These are phyloP conservation scores for Cotesia typhae DNA, from an alignment of 1,140 invertebrate genomes.

Conservation along the genomic window DNA sequence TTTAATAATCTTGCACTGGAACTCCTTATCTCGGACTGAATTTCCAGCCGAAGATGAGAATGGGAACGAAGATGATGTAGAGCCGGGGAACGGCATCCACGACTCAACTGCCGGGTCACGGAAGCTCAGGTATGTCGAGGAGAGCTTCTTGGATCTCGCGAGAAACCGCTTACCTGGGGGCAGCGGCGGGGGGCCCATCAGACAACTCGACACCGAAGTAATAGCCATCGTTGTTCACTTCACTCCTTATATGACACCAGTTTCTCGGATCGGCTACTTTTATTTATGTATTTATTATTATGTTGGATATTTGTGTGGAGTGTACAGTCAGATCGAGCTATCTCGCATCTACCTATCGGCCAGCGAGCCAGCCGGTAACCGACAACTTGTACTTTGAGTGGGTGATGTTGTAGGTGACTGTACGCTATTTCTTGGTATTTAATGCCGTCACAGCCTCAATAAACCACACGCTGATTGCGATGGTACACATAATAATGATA, in stretches of 20 bases:
- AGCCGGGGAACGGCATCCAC: slow-evolving; percentile 56
- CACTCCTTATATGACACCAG: slow-evolving; percentile 9
- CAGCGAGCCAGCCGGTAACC: too few species aligned
- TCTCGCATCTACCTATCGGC: too few species aligned
- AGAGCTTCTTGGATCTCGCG: slow-evolving; percentile 56
- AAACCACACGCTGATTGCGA: too few species aligned
- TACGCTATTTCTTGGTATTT: too few species aligned
- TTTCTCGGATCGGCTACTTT: slow-evolving; percentile 41
- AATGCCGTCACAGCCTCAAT: too few species aligned
- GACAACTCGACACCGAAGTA: slow-evolving; percentile 55
- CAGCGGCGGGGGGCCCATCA: slow-evolving; percentile 59
- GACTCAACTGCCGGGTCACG: slow-evolving; percentile 63
- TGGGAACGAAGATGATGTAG: not conserved
- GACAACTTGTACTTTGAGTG: too few species aligned
- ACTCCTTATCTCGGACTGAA: too few species aligned
- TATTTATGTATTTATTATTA: slow-evolving; percentile 8
- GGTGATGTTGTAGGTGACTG: too few species aligned
- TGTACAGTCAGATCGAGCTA: too few species aligned
- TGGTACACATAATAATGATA: too few species aligned
- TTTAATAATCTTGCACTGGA: too few species aligned
- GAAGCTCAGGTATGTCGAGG: slow-evolving; percentile 66
- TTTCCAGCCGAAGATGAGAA: too few species aligned
- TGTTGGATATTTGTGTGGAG: not conserved
- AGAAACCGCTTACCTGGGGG: slow-evolving; percentile 61
- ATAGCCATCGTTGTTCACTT: slow-evolving; percentile 50